Evolutionary conservation across 2,888 invertebrate species (phyloP).

Genomic region (Cosmopolites sordidus): DNA sequence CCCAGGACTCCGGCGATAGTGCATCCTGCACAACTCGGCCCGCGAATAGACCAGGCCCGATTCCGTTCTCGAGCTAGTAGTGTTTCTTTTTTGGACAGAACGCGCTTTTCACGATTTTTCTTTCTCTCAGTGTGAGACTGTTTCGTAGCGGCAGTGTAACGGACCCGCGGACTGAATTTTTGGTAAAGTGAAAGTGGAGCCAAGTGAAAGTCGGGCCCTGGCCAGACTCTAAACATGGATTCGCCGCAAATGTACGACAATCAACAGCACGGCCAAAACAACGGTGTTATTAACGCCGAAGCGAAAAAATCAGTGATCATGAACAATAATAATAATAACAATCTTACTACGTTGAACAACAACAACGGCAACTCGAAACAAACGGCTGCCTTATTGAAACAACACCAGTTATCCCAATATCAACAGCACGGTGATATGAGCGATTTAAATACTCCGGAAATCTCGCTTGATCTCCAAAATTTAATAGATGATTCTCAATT

Average conservation of each 20-base stretch:
- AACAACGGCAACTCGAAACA: constrained; percentile 53
- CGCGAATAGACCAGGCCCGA: neutral
- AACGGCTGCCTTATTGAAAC: constrained; percentile 58
- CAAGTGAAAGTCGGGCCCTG: constrained; percentile 40
- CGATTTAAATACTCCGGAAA: constrained; percentile 88
- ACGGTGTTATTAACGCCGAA: constrained; percentile 59
- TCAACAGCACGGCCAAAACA: constrained; percentile 54
- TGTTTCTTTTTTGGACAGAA: neutral
- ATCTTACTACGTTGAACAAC: constrained; percentile 49
- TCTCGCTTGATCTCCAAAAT: constrained; percentile 86
- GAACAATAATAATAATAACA: constrained; percentile 49
- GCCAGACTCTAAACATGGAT: constrained; percentile 56
- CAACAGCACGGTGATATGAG: constrained; percentile 73
- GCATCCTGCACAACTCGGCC: too few relatives aligned
- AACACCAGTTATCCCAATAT: constrained; percentile 64
- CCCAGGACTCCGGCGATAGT: constrained; percentile 35
- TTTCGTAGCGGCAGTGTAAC: neutral
- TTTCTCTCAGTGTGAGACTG: neutral
- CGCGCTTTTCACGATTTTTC: neutral
- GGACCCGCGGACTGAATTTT: constrained; percentile 27
- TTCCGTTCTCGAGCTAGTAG: neutral
- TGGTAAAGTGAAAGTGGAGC: constrained; percentile 40
- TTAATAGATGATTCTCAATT: constrained; percentile 88
- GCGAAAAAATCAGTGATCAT: constrained; percentile 50
- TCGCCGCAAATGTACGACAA: constrained; percentile 85